These are phyloP conservation scores for Micromussa lordhowensis DNA, from an alignment of 92 coral and sea anemone species.

Conservation along the genomic window DNA sequence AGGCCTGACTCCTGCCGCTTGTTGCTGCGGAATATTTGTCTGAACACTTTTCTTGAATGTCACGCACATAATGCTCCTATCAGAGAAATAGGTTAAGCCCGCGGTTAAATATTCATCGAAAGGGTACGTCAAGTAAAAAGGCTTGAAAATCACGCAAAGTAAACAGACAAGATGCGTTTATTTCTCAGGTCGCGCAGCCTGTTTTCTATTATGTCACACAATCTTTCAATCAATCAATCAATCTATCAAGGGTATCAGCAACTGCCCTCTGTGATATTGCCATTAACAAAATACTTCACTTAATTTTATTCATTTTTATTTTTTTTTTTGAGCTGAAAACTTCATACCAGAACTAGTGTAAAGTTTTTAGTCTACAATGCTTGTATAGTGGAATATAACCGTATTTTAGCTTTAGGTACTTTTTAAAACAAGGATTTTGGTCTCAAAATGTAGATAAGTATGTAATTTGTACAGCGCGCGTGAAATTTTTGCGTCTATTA, in stretches of 20 bases:
- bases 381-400: neutral
- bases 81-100: too few relatives aligned
- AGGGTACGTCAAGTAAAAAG: too few relatives aligned
- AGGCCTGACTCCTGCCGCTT: too few relatives aligned
- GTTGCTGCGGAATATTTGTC: too few relatives aligned
- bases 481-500: neutral
- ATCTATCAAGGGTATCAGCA: too few relatives aligned
- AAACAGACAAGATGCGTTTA: too few relatives aligned
- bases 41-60: neutral
- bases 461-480: constrained; percentile 3
- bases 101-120: too few relatives aligned
- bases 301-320: neutral
- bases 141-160: too few relatives aligned
- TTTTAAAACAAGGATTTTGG: neutral
- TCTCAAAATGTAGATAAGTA: neutral
- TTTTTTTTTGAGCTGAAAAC: neutral
- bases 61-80: too few relatives aligned
- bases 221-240: too few relatives aligned
- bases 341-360: neutral
- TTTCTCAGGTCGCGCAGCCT: neutral
- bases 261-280: neutral
- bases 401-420: neutral
- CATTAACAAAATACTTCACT: neutral
- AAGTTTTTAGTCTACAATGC: neutral
- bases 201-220: neutral